A percentile compares a stretch with the other conserved stretches of the same genome.
Conservation (phyloP, 2,888 invertebrate genomes). For the Yponomeuta sedellus region DNA sequence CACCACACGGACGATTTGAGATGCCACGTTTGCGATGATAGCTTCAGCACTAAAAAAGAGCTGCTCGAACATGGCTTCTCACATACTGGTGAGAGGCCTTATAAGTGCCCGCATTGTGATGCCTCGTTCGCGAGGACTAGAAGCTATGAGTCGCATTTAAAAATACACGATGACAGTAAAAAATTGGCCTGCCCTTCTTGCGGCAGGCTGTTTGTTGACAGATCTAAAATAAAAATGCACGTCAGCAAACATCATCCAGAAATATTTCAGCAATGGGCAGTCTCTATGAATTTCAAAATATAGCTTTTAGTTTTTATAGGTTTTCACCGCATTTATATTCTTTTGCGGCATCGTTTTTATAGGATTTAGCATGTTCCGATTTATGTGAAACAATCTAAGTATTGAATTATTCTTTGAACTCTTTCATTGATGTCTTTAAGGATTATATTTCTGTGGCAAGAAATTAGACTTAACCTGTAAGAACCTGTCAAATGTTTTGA, state of each 20-base stretch:
- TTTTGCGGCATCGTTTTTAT: too few species aligned
- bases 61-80: conserved; percentile 15
- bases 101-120: conserved; percentile 1
- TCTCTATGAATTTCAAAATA: background rate
- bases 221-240: background rate
- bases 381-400: too few species aligned
- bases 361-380: too few species aligned
- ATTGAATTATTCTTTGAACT: too few species aligned
- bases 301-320: background rate
- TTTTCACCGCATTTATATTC: too few species aligned
- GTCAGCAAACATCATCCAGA: conserved; percentile 8
- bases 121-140: background rate
- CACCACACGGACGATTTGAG: conserved; percentile 24
- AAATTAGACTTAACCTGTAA: too few species aligned
- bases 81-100: conserved; percentile 18
- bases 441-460: too few species aligned
- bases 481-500: too few species aligned
- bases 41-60: conserved; percentile 10
- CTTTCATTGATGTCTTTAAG: too few species aligned
- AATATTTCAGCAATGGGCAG: background rate
- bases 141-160: conserved; percentile 10
- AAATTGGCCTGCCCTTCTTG: background rate
- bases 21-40: conserved; percentile 25
- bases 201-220: background rate
- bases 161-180: conserved; percentile 8